phyloP scores from a whole-genome alignment of 2,888 invertebrate genomes.

The Drosophila maculinotata region DNA sequence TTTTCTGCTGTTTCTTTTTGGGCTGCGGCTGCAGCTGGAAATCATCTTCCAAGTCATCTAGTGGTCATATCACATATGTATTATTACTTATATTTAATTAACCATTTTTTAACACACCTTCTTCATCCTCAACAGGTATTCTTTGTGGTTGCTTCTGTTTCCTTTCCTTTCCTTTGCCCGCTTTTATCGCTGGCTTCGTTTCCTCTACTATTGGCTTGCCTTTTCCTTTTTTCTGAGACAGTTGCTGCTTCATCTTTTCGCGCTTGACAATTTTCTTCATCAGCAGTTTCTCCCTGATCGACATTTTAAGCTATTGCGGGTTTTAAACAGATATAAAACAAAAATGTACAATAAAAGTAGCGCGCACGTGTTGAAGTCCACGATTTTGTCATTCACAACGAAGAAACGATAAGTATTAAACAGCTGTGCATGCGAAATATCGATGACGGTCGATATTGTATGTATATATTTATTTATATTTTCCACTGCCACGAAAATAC shows the following conservation, averaged over 20 bases:
- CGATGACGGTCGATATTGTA: slow-evolving; percentile 22
- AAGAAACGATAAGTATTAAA: neutral
- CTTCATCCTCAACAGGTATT: slow-evolving; percentile 37
- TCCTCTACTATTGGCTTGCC: slow-evolving; percentile 20
- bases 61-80: neutral
- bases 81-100: neutral
- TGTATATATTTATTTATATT: too few species aligned
- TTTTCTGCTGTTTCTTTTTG: slow-evolving; percentile 60
- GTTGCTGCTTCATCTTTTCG: slow-evolving; percentile 89
- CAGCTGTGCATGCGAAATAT: slow-evolving; percentile 30
- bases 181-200: slow-evolving; percentile 17
- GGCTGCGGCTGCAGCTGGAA: slow-evolving; percentile 71
- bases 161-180: slow-evolving; percentile 36
- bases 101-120: slow-evolving; percentile 43
- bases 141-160: slow-evolving; percentile 44
- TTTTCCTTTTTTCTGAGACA: slow-evolving; percentile 87
- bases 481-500: too few species aligned
- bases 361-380: slow-evolving; percentile 68
- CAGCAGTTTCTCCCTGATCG: slow-evolving; percentile 88
- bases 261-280: slow-evolving; percentile 92
- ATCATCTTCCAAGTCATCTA: slow-evolving; percentile 74
- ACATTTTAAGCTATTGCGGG: slow-evolving; percentile 71
- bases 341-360: slow-evolving; percentile 39
- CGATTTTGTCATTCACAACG: slow-evolving; percentile 40
- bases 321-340: slow-evolving; percentile 30